These are phyloP conservation scores for Hylomyscus alleni DNA, from an alignment of 2,797 vertebrate species.

Conservation along the genomic window DNA sequence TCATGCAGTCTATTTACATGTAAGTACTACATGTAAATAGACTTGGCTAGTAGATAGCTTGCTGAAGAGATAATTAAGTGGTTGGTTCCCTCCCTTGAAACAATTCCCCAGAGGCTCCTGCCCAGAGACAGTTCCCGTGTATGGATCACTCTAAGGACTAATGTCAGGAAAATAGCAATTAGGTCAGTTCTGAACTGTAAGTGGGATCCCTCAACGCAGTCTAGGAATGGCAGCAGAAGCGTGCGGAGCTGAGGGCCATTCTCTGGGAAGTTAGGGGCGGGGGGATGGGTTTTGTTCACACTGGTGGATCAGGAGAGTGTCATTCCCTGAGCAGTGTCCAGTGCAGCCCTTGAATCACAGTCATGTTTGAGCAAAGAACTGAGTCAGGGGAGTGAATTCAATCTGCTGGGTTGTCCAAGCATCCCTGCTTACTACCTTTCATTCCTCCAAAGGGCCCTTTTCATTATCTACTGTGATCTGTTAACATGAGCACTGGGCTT, in stretches of 20 bases:
- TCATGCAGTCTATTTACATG: too few relatives aligned
- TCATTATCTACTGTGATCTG: not conserved
- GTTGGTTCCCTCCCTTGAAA: conserved; percentile 1
- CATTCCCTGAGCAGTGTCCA: not conserved
- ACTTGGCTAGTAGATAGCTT: not conserved
- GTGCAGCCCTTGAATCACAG: not conserved
- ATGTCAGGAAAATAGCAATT: not conserved
- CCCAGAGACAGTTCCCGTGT: not conserved
- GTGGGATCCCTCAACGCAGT: not conserved
- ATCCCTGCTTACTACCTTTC: not conserved
- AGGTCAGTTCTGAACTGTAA: conserved; percentile 14
- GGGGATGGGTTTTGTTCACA: not conserved
- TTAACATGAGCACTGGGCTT: conserved; percentile 18
- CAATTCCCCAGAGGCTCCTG: conserved; percentile 7
- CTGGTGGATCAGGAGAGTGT: not conserved
- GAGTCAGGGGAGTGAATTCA: not conserved
- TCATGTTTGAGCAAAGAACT: conserved; percentile 7
- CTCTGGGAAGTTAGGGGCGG: not conserved
- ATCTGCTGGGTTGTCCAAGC: not conserved
- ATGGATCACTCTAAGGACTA: conserved; percentile 7
- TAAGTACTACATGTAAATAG: not conserved
- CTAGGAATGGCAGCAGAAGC: not conserved
- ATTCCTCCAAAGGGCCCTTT: conserved; percentile 25
- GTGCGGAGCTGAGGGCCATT: not conserved
- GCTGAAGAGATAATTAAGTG: not conserved